Base-by-base conservation (phyloP, 2,888 invertebrate species). In the Phytoseiulus persimilis region DNA sequence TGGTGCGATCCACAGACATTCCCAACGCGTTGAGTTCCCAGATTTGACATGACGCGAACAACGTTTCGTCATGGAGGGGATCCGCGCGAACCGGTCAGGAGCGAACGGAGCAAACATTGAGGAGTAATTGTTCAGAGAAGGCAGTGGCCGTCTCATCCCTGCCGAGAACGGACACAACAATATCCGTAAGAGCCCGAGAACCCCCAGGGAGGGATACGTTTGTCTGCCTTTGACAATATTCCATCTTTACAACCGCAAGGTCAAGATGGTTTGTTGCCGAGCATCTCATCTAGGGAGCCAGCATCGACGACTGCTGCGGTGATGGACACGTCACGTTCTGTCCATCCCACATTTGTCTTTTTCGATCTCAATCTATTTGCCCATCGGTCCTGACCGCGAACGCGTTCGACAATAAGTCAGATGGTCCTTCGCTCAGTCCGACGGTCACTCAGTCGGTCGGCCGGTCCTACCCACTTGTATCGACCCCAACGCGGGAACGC, bases 241-340 rank as follows among this genome's bases (percentile, higher is more conserved):
- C 87, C 87, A 87, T 87, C 87, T 87, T 87, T 87, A 87, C 31
- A 39, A 11, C 32, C 87, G 31, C 39, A 87, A 87, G 33, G 87
- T 87, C 33, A 87, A 87, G n/a, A 87, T 33, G 31, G 31, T n/a
- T 87, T 45, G 87, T 87, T 23, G 65, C 65, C 11, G 18, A 23
- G 23, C 9, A 65, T 18, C 65, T 18, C 65, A 65, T 65, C 65
- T 65, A 3, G 9, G 65, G 65, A 14, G 65, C 65, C 65, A 2
- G 11, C 65, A 65, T 65, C 65, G 14, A 18, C 5, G 5, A 65
- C 18, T 65, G 65, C 65, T 28, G 23, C 14, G 28, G 65, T 65
- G 65, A 65, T 65, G 65, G 65, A 65, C 14, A 65, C 65, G 65
- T 14, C 18, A 23, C 65, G 65, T 28, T 65, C 65, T 65, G 65